Evolutionary conservation across 1,140 invertebrate genomes (phyloP).

Genomic region (Andrena cerasifolii): DNA sequence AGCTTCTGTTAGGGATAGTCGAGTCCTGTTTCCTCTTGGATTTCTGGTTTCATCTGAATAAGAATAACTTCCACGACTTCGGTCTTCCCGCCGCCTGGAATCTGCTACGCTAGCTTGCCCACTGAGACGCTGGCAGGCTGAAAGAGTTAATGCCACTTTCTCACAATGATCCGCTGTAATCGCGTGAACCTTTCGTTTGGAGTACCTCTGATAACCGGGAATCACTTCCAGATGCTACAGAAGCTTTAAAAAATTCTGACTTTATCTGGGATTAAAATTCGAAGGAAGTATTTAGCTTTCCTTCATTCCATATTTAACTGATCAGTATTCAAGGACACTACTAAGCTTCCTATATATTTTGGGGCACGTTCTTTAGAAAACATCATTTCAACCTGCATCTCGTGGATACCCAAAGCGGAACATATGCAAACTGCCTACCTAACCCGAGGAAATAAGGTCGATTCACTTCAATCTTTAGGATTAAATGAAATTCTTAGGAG

Average conservation of each 20-base stretch:
- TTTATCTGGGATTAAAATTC: too few species aligned
- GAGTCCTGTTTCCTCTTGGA: slow-evolving; percentile 13
- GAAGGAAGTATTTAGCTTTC: too few species aligned
- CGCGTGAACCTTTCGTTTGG: background rate
- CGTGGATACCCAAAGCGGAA: too few species aligned
- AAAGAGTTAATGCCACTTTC: slow-evolving; percentile 29
- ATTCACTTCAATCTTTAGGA: background rate
- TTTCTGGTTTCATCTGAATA: background rate
- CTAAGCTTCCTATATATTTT: too few species aligned
- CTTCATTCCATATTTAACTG: too few species aligned
- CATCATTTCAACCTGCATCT: too few species aligned
- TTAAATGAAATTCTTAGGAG: background rate
- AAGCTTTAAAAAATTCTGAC: too few species aligned
- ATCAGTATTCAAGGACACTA: too few species aligned
- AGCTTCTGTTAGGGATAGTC: background rate
- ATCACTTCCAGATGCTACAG: background rate
- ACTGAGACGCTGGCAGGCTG: background rate
- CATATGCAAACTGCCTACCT: too few species aligned
- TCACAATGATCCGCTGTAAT: background rate
- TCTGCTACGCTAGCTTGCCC: background rate
- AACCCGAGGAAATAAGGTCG: too few species aligned
- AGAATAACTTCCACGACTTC: too few species aligned
- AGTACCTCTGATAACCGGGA: slow-evolving; percentile 16
- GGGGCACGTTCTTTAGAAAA: too few species aligned
- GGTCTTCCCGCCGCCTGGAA: background rate